Base-by-base conservation (phyloP, 2,113 vertebrate species). In the Calyptommatus sinebrachiatus region DNA sequence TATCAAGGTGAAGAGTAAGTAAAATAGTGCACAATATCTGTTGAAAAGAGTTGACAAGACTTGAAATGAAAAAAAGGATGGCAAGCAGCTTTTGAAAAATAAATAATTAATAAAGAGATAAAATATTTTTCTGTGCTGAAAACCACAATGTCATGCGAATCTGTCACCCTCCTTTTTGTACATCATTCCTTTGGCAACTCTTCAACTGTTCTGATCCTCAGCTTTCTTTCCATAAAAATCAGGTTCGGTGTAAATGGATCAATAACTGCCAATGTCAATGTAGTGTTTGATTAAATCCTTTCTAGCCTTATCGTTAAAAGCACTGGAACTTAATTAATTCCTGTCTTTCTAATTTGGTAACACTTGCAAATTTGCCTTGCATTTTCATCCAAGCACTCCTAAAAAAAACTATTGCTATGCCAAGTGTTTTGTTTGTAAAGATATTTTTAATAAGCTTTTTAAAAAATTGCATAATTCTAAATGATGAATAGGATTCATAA, bases 241-340 rank as follows among this genome's bases (percentile, higher is more conserved):
- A 57, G 5, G 14, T 83, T 86, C 50, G 72, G 62, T 57, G 26
- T 67, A 90, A 80, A 20, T 63, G 83, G 71, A 88, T 85, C 75
- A 81, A 72, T 90, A 88, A 48, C 82, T n/a, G 65, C 45, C 86
- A 83, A 80, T 78, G 81, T 85, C 81, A 85, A 70, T 76, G 28
- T 79, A 76, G 74, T 76, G 78, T 88, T 86, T 85, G 84, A 85
- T 89, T 84, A 87, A 89, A 85, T 16, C 80, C 80, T 86, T 84
- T 62, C 28, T 69, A 67, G 45, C 62, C 24, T 86, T 90, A 86
- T 79, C 84, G 57, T 80, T 50, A 87, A 84, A 86, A 81, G 83
- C 57, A 78, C 81, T 73, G 31, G 68, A 85, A 80, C 45, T 81
- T 85, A 87, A 88, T 89, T 87, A 88, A 80, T 41, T 89, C 66